phyloP scores from a whole-genome alignment of 2,888 invertebrate genomes.

The Cancer borealis region DNA sequence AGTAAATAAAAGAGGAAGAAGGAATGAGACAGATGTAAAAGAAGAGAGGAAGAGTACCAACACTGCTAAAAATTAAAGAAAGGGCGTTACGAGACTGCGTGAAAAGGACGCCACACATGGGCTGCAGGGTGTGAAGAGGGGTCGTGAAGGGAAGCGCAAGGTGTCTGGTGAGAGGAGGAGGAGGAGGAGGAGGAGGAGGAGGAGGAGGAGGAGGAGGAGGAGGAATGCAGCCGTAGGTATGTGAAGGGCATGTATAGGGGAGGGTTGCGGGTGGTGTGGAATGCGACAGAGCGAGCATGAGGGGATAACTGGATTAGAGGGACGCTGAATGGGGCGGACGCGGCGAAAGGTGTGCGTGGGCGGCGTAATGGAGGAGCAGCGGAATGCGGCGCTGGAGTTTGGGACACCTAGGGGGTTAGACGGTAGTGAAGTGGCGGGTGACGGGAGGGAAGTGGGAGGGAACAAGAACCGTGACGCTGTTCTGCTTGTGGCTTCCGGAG shows the following conservation, averaged over 20 bases:
- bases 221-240: conserved; percentile 24
- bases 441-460: conserved; percentile 2
- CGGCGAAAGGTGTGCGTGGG: not conserved
- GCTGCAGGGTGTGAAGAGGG: not conserved
- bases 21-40: not conserved
- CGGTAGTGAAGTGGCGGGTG: not conserved
- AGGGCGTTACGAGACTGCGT: not conserved
- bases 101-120: not conserved
- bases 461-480: not conserved
- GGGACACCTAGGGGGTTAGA: not conserved
- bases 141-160: not conserved
- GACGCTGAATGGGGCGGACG: conserved; percentile 40
- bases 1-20: not conserved
- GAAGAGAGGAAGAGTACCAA: not conserved
- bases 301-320: conserved; percentile 37
- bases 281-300: conserved; percentile 29
- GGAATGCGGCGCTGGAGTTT: not conserved
- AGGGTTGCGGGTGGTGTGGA: conserved; percentile 29
- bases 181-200: not conserved
- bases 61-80: not conserved
- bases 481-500: conserved; percentile 24
- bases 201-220: not conserved
- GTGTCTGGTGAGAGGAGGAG: not conserved
- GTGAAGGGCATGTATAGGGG: not conserved
- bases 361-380: not conserved